phyloP scores from a whole-genome alignment of 2,113 vertebrate genomes.

The Oreochromis niloticus region DNA sequence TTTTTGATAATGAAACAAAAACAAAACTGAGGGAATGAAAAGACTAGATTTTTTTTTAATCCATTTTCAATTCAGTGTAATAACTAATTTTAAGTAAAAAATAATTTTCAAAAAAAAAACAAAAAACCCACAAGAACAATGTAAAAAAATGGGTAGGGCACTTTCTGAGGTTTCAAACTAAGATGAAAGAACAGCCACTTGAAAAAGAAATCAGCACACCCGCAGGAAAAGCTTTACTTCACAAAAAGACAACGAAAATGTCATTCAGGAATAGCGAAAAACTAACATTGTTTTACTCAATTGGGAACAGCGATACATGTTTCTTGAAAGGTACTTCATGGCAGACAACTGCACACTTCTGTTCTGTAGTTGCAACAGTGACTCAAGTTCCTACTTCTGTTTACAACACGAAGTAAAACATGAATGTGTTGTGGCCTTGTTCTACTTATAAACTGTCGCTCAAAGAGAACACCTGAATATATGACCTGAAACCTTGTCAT shows the following conservation, averaged over 20 bases:
- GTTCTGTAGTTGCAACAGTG: not conserved
- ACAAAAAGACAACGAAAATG: not conserved
- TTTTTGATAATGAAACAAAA: not conserved
- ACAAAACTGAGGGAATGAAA: not conserved
- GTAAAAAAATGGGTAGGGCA: not conserved
- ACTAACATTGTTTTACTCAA: not conserved
- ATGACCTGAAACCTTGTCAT: not conserved
- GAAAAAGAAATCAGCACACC: not conserved
- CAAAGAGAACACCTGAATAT: not conserved
- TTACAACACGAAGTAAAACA: not conserved
- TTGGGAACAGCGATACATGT: not conserved
- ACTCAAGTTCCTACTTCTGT: slow-evolving; percentile 20
- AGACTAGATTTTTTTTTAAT: not conserved
- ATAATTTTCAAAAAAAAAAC: not conserved
- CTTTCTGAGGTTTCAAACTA: not conserved
- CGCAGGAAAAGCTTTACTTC: not conserved
- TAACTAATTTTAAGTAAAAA: not conserved
- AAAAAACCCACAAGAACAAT: not conserved
- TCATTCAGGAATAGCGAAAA: not conserved
- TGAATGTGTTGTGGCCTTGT: not conserved
- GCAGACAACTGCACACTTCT: not conserved
- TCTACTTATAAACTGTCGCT: not conserved
- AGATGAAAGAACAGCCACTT: not conserved
- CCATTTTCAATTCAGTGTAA: not conserved
- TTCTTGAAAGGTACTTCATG: not conserved